Conservation (phyloP, 2,888 invertebrate species). For the Torymus tubicola region DNA sequence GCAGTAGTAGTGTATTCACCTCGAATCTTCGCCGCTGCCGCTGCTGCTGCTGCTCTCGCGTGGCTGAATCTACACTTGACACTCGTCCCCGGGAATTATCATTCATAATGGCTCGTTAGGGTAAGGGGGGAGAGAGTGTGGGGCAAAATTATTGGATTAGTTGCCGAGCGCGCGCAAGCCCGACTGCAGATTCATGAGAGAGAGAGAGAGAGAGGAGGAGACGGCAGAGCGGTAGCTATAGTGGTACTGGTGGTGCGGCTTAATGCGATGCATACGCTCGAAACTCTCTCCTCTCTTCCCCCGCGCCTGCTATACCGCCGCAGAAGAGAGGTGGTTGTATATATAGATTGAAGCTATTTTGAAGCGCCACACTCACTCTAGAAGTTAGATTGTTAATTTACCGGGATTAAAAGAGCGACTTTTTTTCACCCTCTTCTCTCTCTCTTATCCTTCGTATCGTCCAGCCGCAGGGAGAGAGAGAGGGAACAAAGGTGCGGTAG, state of each 20-base stretch:
- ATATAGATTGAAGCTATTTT: too few species aligned
- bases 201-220: conserved; percentile 6
- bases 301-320: neutral
- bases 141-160: conserved; percentile 57
- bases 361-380: neutral
- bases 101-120: conserved; percentile 59
- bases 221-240: neutral
- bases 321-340: neutral
- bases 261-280: conserved; percentile 55
- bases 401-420: conserved; percentile 43
- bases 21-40: conserved; percentile 19
- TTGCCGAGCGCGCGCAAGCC: conserved; percentile 46
- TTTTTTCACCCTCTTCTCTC: conserved; percentile 11
- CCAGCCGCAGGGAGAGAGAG: conserved; percentile 24
- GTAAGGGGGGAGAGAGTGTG: neutral
- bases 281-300: conserved; percentile 40
- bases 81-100: conserved; percentile 53
- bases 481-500: conserved; percentile 8
- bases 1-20: conserved; percentile 21
- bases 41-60: neutral
- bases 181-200: conserved; percentile 43
- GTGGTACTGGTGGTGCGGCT: conserved; percentile 1
- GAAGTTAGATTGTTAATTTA: conserved; percentile 57
- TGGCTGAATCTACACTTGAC: conserved; percentile 46
- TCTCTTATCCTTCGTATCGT: conserved; percentile 1